phyloP scores from a whole-genome alignment of 2,888 invertebrate genomes.

The Drosophila phalerata region DNA sequence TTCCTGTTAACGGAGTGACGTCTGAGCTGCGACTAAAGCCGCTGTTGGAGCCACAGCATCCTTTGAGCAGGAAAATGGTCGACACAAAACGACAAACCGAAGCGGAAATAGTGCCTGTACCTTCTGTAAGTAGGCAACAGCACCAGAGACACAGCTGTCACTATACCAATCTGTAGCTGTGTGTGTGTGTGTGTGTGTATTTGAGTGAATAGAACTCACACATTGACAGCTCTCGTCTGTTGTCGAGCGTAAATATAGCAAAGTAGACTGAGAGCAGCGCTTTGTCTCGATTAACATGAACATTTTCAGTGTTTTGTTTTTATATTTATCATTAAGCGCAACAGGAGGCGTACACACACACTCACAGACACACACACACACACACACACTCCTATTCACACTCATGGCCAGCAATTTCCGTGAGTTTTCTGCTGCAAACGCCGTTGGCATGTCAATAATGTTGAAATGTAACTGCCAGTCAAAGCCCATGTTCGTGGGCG shows the following conservation, averaged over 20 bases:
- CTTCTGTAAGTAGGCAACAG: conserved; percentile 64
- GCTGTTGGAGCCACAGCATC: conserved; percentile 64
- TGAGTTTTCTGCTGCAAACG: conserved; percentile 57
- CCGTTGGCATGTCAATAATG: conserved; percentile 80
- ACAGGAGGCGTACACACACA: conserved; percentile 57
- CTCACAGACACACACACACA: conserved; percentile 9
- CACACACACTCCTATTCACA: conserved; percentile 9
- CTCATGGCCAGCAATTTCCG: conserved; percentile 65
- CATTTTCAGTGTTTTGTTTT: conserved; percentile 48
- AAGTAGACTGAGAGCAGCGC: conserved; percentile 37
- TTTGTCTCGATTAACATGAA: conserved; percentile 82
- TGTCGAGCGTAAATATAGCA: conserved; percentile 27
- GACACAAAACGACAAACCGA: conserved; percentile 68
- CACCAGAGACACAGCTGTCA: conserved; percentile 20
- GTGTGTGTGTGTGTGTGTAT: conserved; percentile 4
- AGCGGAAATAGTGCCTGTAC: conserved; percentile 78
- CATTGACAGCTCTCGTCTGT: conserved; percentile 19
- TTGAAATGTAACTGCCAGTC: conserved; percentile 70
- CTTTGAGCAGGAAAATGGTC: conserved; percentile 41
- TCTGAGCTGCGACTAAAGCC: conserved; percentile 66
- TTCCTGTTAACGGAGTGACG: conserved; percentile 65
- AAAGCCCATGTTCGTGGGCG: conserved; percentile 47
- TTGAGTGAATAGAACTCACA: conserved; percentile 24
- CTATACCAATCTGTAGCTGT: neutral
- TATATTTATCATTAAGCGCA: conserved; percentile 74